Evolutionary conservation across 2,888 invertebrate species (phyloP), one percentile per base, ranked within the genome.

Genomic region (Frankliniella intonsa): DNA sequence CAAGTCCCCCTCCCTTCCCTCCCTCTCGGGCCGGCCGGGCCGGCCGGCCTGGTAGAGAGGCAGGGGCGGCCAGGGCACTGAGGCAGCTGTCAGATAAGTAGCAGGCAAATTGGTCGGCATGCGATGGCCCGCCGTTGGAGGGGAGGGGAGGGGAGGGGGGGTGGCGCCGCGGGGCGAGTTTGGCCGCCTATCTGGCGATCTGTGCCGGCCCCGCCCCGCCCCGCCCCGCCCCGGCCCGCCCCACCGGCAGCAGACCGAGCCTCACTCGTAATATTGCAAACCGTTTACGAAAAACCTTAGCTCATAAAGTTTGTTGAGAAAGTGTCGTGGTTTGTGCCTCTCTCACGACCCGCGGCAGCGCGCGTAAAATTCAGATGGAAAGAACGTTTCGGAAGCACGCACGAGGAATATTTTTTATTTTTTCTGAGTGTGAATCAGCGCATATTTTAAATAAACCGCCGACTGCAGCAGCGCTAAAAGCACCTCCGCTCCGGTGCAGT

Each of bases 1-100:
- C 69, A 76, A 25, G 69, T 55, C 25, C 25, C 69, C 25, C 69
- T 22, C 11, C 69, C 2, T 19, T 38, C 38, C 5, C 38, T 38
- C 38, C 5, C 38, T 5, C 38, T 38, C 55, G 55, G 14, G 14
- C 5, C 17, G 55, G 14, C 55, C 55, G 55, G 17, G 5, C 55
- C 11, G 55, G 38, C 38, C 38, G 38, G 38, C 5, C 38, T 38
- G 38, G 38, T 38, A 5, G 38, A 38, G 38, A 38, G 38, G 55
- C 55, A 55, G 55, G 55, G 22, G 25, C 69, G 69, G 69, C 69
- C 38, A 38, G 38, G 22, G 69, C 69, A 22, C 55, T 19, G 55
- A 19, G 69, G 69, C 69, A 76, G 69, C 69, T 76, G 69, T 76
- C 69, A 76, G 69, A 76, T 76, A 76, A 76, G 69, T 76, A 76